phyloP scores from a whole-genome alignment of 2,113 vertebrate species.

The Calidris pygmaea region DNA sequence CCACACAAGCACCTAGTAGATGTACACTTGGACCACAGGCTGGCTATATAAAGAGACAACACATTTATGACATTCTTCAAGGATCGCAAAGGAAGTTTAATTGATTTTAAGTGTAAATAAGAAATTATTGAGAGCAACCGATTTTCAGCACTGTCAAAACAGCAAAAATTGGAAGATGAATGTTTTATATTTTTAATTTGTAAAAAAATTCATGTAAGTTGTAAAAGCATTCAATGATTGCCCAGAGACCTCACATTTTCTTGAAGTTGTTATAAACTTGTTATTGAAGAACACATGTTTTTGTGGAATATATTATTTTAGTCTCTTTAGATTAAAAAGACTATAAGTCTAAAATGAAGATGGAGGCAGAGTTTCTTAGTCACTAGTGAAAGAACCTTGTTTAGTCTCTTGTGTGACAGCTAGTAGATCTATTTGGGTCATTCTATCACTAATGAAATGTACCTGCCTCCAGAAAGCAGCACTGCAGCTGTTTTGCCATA shows the following conservation, averaged over 20 bases:
- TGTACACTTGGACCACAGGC: neutral
- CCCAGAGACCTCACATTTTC: neutral
- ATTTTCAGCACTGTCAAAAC: neutral
- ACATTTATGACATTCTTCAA: neutral
- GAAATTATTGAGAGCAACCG: neutral
- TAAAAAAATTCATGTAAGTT: neutral
- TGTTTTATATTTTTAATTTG: neutral
- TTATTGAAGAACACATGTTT: neutral
- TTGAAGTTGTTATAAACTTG: neutral
- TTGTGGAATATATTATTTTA: neutral
- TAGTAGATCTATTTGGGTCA: neutral
- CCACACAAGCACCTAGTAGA: neutral
- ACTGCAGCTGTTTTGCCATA: neutral
- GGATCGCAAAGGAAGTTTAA: neutral
- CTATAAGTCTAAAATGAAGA: neutral
- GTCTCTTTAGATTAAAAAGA: neutral
- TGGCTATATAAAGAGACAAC: neutral
- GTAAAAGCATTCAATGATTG: neutral
- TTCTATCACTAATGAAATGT: neutral
- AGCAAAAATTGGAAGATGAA: neutral
- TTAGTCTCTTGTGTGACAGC: neutral
- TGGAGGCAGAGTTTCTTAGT: neutral
- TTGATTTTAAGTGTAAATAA: neutral
- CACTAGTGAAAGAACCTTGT: neutral
- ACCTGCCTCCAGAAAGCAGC: neutral